Evolutionary conservation across 2,797 vertebrate genomes (phyloP), one percentile per base, ranked within the genome.

Genomic region (Paratrypauchen microcephalus): DNA sequence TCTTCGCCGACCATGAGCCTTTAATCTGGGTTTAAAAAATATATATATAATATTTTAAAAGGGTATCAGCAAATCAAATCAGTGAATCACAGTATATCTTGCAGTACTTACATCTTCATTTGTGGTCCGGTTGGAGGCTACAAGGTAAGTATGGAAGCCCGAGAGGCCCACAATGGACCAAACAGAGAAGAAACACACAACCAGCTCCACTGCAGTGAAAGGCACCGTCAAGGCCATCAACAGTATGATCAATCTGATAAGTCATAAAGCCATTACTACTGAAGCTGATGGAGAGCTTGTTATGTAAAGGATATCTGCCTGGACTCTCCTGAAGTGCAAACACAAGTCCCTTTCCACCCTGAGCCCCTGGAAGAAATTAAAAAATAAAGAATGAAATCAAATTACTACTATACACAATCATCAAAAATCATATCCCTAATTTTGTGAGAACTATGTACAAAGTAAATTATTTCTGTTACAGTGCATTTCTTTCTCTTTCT

Each of bases 101-200:
- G 24, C 7, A 9, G 16, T 30, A 96, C 97, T 98, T 81, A 99
- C 97, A 0, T 99, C 97, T 90, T 99, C 97, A 0, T 98, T 98
- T 0, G 97, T 99, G 26, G 97, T 99, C 85, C 96, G 90, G 90
- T 99, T 98, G 84, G 97, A 96, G 85, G 97, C 95, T 1, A 98
- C 94, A 72, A 99, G 94, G 9, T 98, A 99, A 11, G 97, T 99
- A 89, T 99, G 97, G 93, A 99, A 99, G 92, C 97, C 97, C 84
- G 97, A 98, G 91, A 99, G 97, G 92, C 97, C 97, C 91, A 99
- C 88, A 89, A 99, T 98, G 78, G 96, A 97, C 97, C 97, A 99
- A 82, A 98, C 95, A 69, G 97, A 98, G 92, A 99, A 97, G 87
- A 99, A 98, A 83, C 97, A 99, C 56, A 99, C 93, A 74, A 97